Evolutionary conservation across 2,797 vertebrate species (phyloP), one percentile per base, ranked within the genome.

Genomic region (Alosa sapidissima): DNA sequence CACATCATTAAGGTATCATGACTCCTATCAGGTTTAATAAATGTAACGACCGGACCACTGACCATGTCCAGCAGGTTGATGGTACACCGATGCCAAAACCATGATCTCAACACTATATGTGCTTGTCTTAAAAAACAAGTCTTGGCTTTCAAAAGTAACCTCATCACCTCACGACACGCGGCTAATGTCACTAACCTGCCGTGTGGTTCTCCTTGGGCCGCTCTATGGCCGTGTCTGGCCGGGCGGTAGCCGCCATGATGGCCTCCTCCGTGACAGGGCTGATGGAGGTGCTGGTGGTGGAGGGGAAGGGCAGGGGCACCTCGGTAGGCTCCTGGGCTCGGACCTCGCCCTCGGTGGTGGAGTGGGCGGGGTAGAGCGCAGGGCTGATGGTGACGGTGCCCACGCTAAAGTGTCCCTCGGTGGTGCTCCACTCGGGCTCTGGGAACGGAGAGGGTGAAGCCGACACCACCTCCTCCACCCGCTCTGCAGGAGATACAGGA

Each of bases 381-480:
- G 96, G 87, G 0, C 94, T 93, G 5, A 95, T 93, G 10, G 96
- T 97, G 65, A 97, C 87, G 0, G 96, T 97, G 90, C 93, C 96
- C 86, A 97, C 85, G 0, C 94, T 97, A 51, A 93, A 65, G 89
- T 94, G 89, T 1, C 84, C 89, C 0, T 94, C 95, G n/a, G 85
- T 85, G 0, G 90, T 92, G 0, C 28, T 81, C 82, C 94, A 92
- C 0, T 93, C 92, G 0, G 95, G 89, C 55, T 92, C 91, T 41
- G 94, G 94, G 89, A 93, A 93, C 16, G 90, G 92, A 0, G 93
- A 92, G 83, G 92, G 92, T 72, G 47, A 89, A 60, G 83, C 92
- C 86, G 24, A 88, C 0, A 83, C 88, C 47, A 72, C 89, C 10
- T 85, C 86, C 41, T 85, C 86, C 41, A 93, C 91, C 55, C 83